Evolutionary conservation across 2,113 vertebrate genomes (phyloP), one percentile per base, ranked within the genome.

Genomic region (Eulacestoma nigropectus): DNA sequence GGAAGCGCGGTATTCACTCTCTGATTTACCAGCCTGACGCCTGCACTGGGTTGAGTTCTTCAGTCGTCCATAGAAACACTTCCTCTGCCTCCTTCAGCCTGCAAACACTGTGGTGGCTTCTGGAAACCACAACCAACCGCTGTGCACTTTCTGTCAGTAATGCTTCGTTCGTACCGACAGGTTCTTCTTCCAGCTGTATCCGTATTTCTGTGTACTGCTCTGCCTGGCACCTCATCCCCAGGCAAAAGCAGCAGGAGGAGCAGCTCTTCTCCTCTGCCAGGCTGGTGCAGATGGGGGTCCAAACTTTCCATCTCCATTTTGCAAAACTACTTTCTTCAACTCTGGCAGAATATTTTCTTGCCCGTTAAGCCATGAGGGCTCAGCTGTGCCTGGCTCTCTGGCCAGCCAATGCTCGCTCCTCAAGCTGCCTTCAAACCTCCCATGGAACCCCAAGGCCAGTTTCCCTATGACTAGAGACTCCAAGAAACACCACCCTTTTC

Each of bases 101-200:
- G 30, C 42, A 68, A 64, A 67, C 68, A 2, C 68, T 81, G 76
- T 0, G 52, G 93, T 52, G 59, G 53, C 88, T 89, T 55, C 60
- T 13, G 42, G 21, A 90, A 94, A 93, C 96, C 88, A 79, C 96
- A 90, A 32, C 7, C 47, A 84, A 46, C 76, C 6, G 29, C 85
- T 59, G 30, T 56, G 27, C 16, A 1, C 44, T 50, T 91, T 77
- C 62, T 90, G 47, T 65, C 64, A 33, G 47, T 42, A 33, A 19
- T 13, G 73, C 77, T 73, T 41, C 1, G 0, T 27, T 77, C 2
- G 0, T 10, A 59, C 35, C 35, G 41, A 23, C 1, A 3, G 23
- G 64, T 56, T 87, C 79, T 72, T 30, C 21, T 74, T 41, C 53
- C 16, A 57, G 52, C 22, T 7, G 8, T 6, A 7, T 7, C 50